Percentiles rank a stretch among this genome's conserved stretches.
Evolutionary conservation across 2,888 invertebrate genomes (phyloP).

Genomic region (Crioceris asparagi): DNA sequence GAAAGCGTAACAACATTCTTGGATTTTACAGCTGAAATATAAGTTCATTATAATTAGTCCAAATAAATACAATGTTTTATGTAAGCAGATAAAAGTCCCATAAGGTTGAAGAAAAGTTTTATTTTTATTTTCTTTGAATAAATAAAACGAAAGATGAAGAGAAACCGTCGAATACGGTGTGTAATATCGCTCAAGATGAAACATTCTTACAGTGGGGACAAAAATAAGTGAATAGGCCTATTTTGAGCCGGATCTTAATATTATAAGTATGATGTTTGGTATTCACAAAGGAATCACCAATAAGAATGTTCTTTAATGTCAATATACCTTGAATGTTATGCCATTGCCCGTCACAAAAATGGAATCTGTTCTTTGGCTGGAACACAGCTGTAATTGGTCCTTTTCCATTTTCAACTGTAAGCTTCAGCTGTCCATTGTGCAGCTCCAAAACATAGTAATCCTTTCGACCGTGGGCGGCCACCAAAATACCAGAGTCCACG

Average conservation of each 20-base stretch:
- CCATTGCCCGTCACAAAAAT: conserved; percentile 92
- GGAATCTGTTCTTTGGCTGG: conserved; percentile 38
- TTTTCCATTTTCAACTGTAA: conserved; percentile 74
- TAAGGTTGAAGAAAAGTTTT: too few relatives aligned
- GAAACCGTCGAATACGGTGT: too few relatives aligned
- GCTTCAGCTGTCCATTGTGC: conserved; percentile 71
- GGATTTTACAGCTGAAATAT: conserved; percentile 64
- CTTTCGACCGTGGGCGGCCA: conserved; percentile 72
- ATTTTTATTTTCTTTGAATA: too few relatives aligned
- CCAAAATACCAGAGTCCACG: conserved; percentile 69
- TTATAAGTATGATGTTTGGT: not conserved
- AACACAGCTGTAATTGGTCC: conserved; percentile 69
- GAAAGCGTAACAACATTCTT: conserved; percentile 80
- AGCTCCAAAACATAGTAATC: conserved; percentile 84
- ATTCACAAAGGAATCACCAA: not conserved
- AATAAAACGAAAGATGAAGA: too few relatives aligned
- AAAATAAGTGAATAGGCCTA: not conserved
- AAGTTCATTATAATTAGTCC: too few relatives aligned
- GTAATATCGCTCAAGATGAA: too few relatives aligned
- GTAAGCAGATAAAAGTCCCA: too few relatives aligned
- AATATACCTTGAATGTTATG: conserved; percentile 67
- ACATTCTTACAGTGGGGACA: not conserved
- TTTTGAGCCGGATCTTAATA: not conserved
- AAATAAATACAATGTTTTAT: too few relatives aligned
- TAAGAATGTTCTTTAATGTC: not conserved